A percentile compares a stretch with the other conserved stretches of the same genome.
phyloP scores from a whole-genome alignment of 2,888 invertebrate species.

The Meta bourneti region DNA sequence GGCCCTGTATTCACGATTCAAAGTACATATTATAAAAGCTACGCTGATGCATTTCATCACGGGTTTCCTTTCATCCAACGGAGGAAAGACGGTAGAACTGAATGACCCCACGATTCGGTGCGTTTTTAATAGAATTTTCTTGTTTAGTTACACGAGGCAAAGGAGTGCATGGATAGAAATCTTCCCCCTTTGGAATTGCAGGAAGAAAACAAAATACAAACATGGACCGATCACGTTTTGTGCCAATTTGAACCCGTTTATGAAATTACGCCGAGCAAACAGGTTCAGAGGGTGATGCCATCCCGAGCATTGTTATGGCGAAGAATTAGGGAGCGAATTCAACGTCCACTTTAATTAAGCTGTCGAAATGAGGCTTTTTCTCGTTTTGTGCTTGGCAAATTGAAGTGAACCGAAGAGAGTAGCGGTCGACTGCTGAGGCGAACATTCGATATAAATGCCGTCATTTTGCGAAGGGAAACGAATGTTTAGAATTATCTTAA shows the following conservation, averaged over 20 bases:
- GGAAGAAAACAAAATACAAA: neutral
- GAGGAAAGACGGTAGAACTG: neutral
- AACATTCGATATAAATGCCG: neutral
- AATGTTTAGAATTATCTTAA: neutral
- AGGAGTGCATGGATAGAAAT: neutral
- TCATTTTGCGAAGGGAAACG: neutral
- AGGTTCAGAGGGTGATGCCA: neutral
- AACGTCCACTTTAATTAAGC: slow-evolving; percentile 14
- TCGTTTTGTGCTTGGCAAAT: neutral
- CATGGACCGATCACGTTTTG: slow-evolving; percentile 7
- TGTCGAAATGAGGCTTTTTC: slow-evolving; percentile 4
- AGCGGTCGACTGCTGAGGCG: no score
- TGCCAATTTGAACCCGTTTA: slow-evolving; percentile 13
- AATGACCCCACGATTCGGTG: neutral
- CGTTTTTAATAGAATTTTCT: neutral
- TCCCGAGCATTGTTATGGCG: slow-evolving; percentile 16
- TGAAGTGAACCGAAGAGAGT: neutral
- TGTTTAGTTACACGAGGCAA: neutral
- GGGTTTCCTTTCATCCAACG: neutral
- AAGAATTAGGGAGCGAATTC: neutral
- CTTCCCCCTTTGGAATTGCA: neutral
- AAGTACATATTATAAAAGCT: no score
- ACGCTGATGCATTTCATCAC: neutral
- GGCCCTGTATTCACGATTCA: no score
- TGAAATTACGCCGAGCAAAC: slow-evolving; percentile 21